Percentiles rank a stretch among this genome's conserved stretches.
Evolutionary conservation across 2,888 invertebrate genomes (phyloP).

Genomic region (Agrochola circellaris): DNA sequence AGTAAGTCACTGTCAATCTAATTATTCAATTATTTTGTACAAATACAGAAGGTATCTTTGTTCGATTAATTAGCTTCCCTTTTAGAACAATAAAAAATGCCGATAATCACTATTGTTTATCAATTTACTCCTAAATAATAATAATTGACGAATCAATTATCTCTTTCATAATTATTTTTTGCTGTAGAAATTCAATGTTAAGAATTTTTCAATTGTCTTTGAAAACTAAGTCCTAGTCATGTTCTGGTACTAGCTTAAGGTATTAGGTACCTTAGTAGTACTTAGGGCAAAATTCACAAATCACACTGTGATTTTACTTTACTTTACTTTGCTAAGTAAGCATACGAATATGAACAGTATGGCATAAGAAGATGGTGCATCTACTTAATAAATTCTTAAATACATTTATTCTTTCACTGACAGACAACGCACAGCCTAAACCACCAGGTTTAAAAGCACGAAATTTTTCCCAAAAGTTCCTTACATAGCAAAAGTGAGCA

Average conservation of each 20-base stretch:
- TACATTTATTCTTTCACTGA: too few species aligned
- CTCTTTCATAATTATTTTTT: constrained; percentile 1
- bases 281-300: not conserved
- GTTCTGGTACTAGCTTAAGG: not conserved
- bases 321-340: not conserved
- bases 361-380: not conserved
- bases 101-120: constrained; percentile 2
- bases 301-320: not conserved
- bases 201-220: constrained; percentile 24
- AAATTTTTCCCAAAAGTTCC: too few species aligned
- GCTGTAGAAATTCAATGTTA: constrained; percentile 13
- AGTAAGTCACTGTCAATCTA: constrained; percentile 28
- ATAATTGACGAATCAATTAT: not conserved
- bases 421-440: too few species aligned
- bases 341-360: not conserved
- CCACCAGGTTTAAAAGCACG: too few species aligned
- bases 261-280: not conserved
- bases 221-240: constrained; percentile 9
- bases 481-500: too few species aligned
- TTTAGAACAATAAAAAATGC: not conserved
- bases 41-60: constrained; percentile 15
- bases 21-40: constrained; percentile 37
- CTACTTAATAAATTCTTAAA: too few species aligned
- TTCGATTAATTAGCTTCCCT: constrained; percentile 16
- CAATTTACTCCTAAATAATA: too few species aligned